Evolutionary conservation across 2,113 vertebrate species (phyloP).

Genomic region (Sprattus sprattus): DNA sequence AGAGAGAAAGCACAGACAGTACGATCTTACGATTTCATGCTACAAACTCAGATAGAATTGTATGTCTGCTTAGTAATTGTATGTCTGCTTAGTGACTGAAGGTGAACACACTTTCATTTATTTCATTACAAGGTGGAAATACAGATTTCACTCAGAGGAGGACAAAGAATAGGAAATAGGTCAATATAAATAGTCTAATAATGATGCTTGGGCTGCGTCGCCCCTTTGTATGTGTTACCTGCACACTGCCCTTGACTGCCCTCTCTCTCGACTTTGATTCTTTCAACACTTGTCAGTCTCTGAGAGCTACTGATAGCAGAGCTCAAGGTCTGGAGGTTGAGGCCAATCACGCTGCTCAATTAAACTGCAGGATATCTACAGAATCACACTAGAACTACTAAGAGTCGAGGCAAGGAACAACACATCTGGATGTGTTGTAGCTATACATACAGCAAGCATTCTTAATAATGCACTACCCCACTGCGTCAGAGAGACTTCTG

Average conservation of each 20-base stretch:
- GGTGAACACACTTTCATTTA: neutral
- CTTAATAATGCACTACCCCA: neutral
- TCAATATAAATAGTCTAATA: constrained; percentile 8
- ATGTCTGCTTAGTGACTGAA: neutral
- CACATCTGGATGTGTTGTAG: neutral
- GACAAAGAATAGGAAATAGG: constrained; percentile 7
- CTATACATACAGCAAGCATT: neutral
- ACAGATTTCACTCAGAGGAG: neutral
- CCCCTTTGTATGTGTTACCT: constrained; percentile 3
- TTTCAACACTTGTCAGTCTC: neutral
- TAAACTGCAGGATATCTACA: constrained; percentile 5
- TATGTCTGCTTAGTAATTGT: neutral
- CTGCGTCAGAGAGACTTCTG: neutral
- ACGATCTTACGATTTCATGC: neutral
- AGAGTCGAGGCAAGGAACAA: neutral
- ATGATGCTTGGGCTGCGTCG: neutral
- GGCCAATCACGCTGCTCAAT: neutral
- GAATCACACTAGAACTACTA: neutral
- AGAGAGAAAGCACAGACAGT: neutral
- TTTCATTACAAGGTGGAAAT: constrained; percentile 13
- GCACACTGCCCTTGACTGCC: neutral
- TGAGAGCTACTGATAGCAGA: constrained; percentile 13
- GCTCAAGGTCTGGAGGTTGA: neutral
- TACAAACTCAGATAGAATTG: neutral
- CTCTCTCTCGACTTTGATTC: neutral